Conservation (phyloP, 2,113 vertebrate genomes). For the Brachypodius melanocephalos region DNA sequence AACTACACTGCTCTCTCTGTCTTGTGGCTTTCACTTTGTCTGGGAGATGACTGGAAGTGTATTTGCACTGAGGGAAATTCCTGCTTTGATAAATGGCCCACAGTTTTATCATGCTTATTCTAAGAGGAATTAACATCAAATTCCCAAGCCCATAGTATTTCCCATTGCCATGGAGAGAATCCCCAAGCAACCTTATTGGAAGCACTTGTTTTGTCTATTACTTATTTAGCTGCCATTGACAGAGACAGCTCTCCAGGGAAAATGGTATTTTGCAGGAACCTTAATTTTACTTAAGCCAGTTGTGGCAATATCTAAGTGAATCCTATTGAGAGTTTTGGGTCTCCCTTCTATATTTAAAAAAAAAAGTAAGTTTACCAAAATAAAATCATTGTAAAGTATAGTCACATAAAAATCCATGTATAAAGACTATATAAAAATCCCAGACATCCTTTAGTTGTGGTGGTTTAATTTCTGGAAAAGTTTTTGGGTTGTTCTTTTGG, state of each 20-base stretch:
- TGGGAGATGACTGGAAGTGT: not conserved
- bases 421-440: not conserved
- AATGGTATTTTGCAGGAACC: not conserved
- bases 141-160: slow-evolving; percentile 41
- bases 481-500: not conserved
- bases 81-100: not conserved
- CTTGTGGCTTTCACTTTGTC: not conserved
- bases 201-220: slow-evolving; percentile 29
- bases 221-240: not conserved
- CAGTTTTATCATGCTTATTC: not conserved
- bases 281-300: slow-evolving; percentile 1
- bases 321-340: not conserved
- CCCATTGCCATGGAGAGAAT: not conserved
- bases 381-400: not conserved
- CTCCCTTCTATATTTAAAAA: not conserved
- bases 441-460: not conserved
- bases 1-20: not conserved
- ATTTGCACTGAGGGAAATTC: not conserved
- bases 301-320: not conserved
- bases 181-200: not conserved
- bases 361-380: not conserved
- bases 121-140: slow-evolving; percentile 33
- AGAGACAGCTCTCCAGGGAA: not conserved
- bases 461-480: not conserved
- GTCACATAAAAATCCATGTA: not conserved